Base-by-base conservation (phyloP, 2,797 vertebrate genomes). In the Melanitta fusca region DNA sequence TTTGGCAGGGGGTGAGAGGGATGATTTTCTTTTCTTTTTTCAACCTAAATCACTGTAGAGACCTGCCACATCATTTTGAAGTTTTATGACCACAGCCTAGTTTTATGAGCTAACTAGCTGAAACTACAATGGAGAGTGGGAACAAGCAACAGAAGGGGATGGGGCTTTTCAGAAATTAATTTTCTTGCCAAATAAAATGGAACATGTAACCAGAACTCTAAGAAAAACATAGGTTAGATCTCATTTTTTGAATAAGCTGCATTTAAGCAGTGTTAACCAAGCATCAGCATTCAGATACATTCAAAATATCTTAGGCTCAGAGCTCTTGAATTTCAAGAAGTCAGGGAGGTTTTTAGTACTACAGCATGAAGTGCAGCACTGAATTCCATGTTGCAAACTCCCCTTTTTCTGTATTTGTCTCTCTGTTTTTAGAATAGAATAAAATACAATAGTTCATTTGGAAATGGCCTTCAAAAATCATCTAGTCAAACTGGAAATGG, bases 291-390 rank as follows among this genome's bases (percentile, higher is more conserved):
- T 85, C 38, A 64, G 24, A 53, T 9, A 32, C 13, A 32, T 11
- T 71, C 60, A 68, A 34, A 53, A 80, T 58, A 61, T 45, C 47
- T 78, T 61, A 25, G 17, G 3, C 25, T 49, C 39, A 39, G 24
- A 43, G 15, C 10, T 89, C 45, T 53, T 2, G 1, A 30, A 4
- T n/a, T 71, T 65, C 11, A 60, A n/a, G 54, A 78, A 53, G 32
- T 21, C 53, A 38, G 27, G 27, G 17, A 69, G 3, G 13, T 41
- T 58, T 91, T 82, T 45, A 56, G 39, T 43, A 6, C 22, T 38
- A 20, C 27, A 70, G 3, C 8, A 58, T n/a, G 8, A 74, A 0
- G 0, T 32, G 5, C 1, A 0, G 20, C 34, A 28, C 17, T 41
- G 36, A 11, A 8, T 85, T 8, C 22, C 11, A 8, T 34, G 13